These are phyloP conservation scores for Arvicanthis niloticus DNA, from an alignment of 2,113 vertebrate species.

Conservation along the genomic window DNA sequence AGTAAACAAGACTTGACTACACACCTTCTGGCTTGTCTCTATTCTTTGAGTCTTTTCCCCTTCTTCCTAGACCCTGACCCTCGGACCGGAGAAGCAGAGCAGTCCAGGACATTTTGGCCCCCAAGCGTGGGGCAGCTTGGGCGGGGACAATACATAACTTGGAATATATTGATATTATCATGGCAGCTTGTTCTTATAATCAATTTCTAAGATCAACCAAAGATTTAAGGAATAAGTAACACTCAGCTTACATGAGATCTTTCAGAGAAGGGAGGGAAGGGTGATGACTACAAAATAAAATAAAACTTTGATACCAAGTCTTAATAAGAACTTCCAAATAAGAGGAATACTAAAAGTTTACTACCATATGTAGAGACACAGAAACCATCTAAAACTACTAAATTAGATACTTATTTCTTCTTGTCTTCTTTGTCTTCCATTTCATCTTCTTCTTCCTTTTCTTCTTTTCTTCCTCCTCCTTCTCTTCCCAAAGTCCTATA, in stretches of 20 bases:
- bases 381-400: neutral
- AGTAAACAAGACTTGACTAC: too few relatives aligned
- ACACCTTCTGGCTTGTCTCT: too few relatives aligned
- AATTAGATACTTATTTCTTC: neutral
- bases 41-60: too few relatives aligned
- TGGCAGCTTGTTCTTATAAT: neutral
- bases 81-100: too few relatives aligned
- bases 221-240: neutral
- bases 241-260: neutral
- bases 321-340: neutral
- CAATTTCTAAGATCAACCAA: neutral
- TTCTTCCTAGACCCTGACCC: too few relatives aligned
- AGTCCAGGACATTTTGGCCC: too few relatives aligned
- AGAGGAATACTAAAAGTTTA: neutral
- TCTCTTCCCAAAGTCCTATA: neutral
- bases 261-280: neutral
- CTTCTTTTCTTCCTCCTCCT: neutral
- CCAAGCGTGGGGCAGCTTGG: too few relatives aligned
- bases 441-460: neutral
- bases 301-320: neutral
- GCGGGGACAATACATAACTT: neutral
- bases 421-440: too few relatives aligned
- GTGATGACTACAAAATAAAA: neutral
- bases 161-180: neutral
- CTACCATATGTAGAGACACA: neutral